Conservation (phyloP, 1,140 invertebrate species). For the Globodera rostochiensis region DNA sequence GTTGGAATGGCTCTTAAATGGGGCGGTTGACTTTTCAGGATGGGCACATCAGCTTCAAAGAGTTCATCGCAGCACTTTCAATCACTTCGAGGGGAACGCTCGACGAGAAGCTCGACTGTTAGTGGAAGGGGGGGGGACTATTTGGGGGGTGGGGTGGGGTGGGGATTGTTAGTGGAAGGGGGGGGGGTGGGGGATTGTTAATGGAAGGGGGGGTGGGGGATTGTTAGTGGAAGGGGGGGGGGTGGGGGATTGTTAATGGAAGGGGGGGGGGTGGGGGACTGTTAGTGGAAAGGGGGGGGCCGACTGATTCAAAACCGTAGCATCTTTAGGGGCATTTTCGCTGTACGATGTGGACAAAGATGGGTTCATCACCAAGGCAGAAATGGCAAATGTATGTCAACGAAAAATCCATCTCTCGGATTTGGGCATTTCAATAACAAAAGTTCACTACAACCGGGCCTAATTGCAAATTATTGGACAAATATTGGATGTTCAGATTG, state of each 20-base stretch:
- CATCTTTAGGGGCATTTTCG: constrained; percentile 69
- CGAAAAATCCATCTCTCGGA: background rate
- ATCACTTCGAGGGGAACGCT: constrained; percentile 66
- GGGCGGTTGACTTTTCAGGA: constrained; percentile 54
- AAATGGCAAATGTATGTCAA: constrained; percentile 40
- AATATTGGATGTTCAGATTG: constrained; percentile 63
- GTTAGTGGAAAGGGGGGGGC: no score
- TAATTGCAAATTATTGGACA: background rate
- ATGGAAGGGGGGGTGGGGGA: no score
- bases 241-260: no score
- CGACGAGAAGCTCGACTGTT: constrained; percentile 67
- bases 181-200: no score
- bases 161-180: no score
- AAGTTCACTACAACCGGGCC: no score
- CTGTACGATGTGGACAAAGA: constrained; percentile 71
- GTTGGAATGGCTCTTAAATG: no score
- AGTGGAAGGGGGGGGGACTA: constrained; percentile 39
- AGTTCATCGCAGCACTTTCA: constrained; percentile 66
- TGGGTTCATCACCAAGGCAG: constrained; percentile 68
- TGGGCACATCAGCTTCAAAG: constrained; percentile 66
- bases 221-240: no score
- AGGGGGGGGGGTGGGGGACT: no score
- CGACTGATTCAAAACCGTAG: no score
- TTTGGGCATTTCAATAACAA: no score
- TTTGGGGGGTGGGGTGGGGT: no score